Evolutionary conservation across 2,113 vertebrate species (phyloP).

Genomic region (Alethe diademata): DNA sequence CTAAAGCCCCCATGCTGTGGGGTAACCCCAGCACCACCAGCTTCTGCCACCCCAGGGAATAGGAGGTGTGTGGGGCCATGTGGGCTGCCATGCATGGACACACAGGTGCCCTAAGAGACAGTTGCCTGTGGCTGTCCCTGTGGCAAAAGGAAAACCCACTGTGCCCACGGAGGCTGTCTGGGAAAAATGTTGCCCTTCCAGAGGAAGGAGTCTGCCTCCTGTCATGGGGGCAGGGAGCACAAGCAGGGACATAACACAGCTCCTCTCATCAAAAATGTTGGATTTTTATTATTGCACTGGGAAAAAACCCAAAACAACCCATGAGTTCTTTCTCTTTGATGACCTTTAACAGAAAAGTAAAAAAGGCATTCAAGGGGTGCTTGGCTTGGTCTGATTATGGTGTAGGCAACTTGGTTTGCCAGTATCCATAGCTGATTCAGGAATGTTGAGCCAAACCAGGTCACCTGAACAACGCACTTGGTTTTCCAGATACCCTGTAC

Average conservation of each 20-base stretch:
- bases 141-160: background rate
- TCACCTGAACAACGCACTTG: background rate
- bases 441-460: background rate
- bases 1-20: background rate
- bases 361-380: background rate
- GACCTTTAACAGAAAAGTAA: constrained; percentile 9
- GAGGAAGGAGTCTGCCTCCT: background rate
- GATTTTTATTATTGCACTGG: constrained; percentile 54
- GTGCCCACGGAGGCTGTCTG: background rate
- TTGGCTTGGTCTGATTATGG: background rate
- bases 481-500: background rate
- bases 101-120: accelerated
- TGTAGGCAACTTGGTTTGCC: background rate
- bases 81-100: background rate
- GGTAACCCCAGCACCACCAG: background rate
- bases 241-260: background rate
- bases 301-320: background rate
- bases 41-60: accelerated
- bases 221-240: background rate
- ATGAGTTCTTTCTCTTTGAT: background rate
- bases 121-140: background rate
- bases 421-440: background rate
- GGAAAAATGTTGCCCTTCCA: background rate
- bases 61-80: background rate
- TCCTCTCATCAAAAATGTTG: background rate